Percentiles rank a stretch among this genome's conserved stretches.
These are phyloP conservation scores for Hesperia comma DNA, from an alignment of 2,888 invertebrate genomes.

Conservation along the genomic window DNA sequence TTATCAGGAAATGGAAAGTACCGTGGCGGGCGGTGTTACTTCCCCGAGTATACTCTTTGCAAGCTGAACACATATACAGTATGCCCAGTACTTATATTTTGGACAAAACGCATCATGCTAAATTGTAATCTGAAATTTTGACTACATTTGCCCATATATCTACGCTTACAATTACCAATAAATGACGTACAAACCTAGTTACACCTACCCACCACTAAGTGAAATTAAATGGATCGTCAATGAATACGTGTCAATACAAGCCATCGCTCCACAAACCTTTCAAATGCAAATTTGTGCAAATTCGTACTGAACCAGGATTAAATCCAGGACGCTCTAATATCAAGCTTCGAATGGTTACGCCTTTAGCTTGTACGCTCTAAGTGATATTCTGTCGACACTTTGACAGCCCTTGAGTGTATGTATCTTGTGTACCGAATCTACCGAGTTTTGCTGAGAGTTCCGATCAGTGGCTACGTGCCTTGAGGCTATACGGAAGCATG, in stretches of 20 bases:
- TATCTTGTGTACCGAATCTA: background rate
- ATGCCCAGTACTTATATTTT: too few species aligned
- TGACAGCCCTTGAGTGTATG: background rate
- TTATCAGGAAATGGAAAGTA: too few species aligned
- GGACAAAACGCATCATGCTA: too few species aligned
- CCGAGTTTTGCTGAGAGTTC: background rate
- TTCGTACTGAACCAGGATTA: constrained; percentile 22
- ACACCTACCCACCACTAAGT: background rate
- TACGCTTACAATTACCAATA: background rate
- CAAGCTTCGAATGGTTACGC: constrained; percentile 20
- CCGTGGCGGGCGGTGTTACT: too few species aligned
- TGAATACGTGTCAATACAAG: constrained; percentile 7
- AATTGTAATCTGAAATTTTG: too few species aligned
- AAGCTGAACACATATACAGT: too few species aligned
- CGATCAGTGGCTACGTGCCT: background rate
- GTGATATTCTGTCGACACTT: constrained; percentile 2
- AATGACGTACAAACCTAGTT: too few species aligned
- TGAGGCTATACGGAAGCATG: background rate
- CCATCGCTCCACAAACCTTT: constrained; percentile 15
- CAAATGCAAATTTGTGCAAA: constrained; percentile 32
- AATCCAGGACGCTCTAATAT: constrained; percentile 27
- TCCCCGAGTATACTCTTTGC: too few species aligned
- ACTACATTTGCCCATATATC: too few species aligned
- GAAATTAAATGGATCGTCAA: constrained; percentile 4
- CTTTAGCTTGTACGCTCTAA: constrained; percentile 19